These are phyloP conservation scores for Ceyx erithaca DNA, from an alignment of 2,797 vertebrate genomes.

Conservation along the genomic window DNA sequence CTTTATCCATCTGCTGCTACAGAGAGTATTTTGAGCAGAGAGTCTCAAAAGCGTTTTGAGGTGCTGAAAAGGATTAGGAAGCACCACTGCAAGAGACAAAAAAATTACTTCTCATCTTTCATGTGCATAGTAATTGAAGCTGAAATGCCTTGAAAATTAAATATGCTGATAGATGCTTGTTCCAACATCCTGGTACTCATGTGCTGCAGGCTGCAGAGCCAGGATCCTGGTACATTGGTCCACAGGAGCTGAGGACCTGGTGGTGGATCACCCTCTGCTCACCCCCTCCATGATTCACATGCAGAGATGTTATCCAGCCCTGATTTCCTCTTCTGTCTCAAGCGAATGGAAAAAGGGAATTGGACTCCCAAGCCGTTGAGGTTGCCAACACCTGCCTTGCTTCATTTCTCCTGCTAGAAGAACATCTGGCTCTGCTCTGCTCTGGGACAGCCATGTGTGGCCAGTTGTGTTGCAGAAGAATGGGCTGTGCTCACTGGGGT, in stretches of 20 bases:
- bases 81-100: background rate
- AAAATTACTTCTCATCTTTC: background rate
- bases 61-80: background rate
- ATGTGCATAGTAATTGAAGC: fast-evolving
- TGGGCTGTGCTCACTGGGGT: background rate
- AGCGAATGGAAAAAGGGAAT: background rate
- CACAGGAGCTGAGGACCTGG: background rate
- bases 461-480: background rate
- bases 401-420: background rate
- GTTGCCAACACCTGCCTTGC: conserved; percentile 27
- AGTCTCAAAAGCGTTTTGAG: background rate
- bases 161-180: background rate
- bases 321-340: background rate
- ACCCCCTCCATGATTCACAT: fast-evolving
- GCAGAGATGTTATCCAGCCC: background rate
- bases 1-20: conserved; percentile 43
- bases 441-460: background rate
- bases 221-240: background rate
- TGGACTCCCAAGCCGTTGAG: fast-evolving
- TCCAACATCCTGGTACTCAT: background rate
- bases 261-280: background rate
- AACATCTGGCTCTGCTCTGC: conserved; percentile 12
- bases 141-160: background rate
- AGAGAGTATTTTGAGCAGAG: background rate
- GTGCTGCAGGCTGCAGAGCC: background rate